Percentiles rank a stretch among this genome's conserved stretches.
phyloP scores from a whole-genome alignment of 2,113 vertebrate genomes.

The Apodemus sylvaticus region DNA sequence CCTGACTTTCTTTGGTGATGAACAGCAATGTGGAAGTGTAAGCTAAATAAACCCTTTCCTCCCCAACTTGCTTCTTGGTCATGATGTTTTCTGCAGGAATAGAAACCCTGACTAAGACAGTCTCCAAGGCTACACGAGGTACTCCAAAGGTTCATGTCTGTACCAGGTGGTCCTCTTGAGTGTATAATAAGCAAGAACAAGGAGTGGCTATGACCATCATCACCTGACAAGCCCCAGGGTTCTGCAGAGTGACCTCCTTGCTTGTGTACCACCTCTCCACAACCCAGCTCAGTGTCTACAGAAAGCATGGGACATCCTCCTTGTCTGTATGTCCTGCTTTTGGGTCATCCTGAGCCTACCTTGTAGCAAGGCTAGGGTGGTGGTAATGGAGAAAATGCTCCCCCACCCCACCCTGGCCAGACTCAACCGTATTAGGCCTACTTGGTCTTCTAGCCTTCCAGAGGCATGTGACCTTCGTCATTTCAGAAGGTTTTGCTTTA shows the following conservation, averaged over 20 bases:
- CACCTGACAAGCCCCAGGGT: background rate
- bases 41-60: no score
- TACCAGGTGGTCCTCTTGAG: background rate
- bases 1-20: no score
- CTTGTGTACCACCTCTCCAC: background rate
- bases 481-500: background rate
- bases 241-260: background rate
- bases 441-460: background rate
- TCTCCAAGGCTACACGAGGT: background rate
- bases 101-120: no score
- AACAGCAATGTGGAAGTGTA: no score
- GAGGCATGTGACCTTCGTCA: background rate
- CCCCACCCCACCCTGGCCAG: background rate
- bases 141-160: background rate
- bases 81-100: no score
- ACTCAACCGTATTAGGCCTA: background rate
- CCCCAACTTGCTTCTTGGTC: no score
- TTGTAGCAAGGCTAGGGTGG: background rate
- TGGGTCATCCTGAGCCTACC: background rate
- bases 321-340: background rate
- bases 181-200: background rate
- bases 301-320: background rate
- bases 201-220: fast-evolving
- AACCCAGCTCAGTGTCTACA: background rate
- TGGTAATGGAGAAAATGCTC: fast-evolving